These are phyloP conservation scores for Cephus pulcher DNA, from an alignment of 2,888 invertebrate species.

Conservation along the genomic window DNA sequence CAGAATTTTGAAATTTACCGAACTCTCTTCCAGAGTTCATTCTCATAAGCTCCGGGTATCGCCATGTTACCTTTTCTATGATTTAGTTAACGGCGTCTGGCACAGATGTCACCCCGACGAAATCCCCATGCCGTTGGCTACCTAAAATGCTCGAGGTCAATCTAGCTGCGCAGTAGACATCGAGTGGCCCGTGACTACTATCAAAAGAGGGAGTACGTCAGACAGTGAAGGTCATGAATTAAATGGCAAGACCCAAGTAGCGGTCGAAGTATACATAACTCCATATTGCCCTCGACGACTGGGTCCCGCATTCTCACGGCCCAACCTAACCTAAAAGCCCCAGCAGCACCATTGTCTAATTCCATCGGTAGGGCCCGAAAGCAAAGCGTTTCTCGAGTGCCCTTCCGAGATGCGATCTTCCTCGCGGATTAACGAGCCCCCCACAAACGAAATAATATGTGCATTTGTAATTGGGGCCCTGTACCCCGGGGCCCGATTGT, in stretches of 20 bases:
- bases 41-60: neutral
- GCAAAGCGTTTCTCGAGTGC: neutral
- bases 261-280: neutral
- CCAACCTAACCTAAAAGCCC: neutral
- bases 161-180: neutral
- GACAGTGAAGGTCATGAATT: neutral
- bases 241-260: neutral
- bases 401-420: neutral
- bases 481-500: conserved; percentile 23
- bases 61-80: neutral
- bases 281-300: neutral
- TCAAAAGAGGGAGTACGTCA: neutral
- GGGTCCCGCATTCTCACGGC: neutral
- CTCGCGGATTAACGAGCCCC: conserved; percentile 26
- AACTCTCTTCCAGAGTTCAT: neutral
- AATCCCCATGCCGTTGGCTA: neutral
- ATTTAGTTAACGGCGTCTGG: neutral
- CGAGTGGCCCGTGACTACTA: neutral
- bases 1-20: neutral
- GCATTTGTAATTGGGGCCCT: conserved; percentile 29
- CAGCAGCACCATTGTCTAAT: neutral
- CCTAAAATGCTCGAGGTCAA: neutral
- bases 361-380: neutral
- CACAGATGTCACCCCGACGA: neutral
- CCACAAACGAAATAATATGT: conserved; percentile 22